Base-by-base conservation (phyloP, 2,888 invertebrate genomes). In the Drosophila rellima region DNA sequence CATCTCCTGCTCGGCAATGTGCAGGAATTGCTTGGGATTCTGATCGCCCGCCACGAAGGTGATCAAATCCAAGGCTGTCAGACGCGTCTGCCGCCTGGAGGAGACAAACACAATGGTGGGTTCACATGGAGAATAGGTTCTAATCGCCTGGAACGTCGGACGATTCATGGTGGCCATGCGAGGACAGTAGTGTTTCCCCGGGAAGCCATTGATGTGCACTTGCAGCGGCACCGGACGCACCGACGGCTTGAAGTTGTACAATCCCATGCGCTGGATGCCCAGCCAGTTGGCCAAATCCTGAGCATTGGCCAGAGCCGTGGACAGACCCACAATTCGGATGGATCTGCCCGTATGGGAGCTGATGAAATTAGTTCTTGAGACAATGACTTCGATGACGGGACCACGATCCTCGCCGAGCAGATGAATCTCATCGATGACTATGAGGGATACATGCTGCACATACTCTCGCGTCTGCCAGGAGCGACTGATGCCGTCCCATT, bases 141-240 rank as follows among this genome's bases (percentile, higher is more conserved):
- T 95, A 72, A 99, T 98, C 0, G 99, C 98, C 92, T 98, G 97
- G 93, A 97, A 99, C 0, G 98, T 96, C 0, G 99, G 99, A 89
- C 98, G 97, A 93, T 99, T 99, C 99, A 99, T 99, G 0, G 98
- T 97, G 71, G 98, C 96, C 99, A 99, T 99, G 50, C 99, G 95
- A 0, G 99, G 99, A 89, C 99, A 99, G 93, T 99, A 99, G 92
- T 99, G 98, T 77, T 99, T 78, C 3, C 98, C 99, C 0, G 98
- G 97, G 91, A 98, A 99, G 0, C 99, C 99, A 52, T 96, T 95
- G 82, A 99, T 98, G 90, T 98, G 98, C 13, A 95, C 95, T 91
- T 94, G 98, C 37, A 99, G 93, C 0, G 99, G 99, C 11, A 99
- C 99, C 0, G 99, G 99, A 18, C 99, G 95, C 0, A 99, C 99